Evolutionary conservation across 2,113 vertebrate genomes (phyloP), one percentile per base, ranked within the genome.

Genomic region (Cryptomyrus ogoouensis): DNA sequence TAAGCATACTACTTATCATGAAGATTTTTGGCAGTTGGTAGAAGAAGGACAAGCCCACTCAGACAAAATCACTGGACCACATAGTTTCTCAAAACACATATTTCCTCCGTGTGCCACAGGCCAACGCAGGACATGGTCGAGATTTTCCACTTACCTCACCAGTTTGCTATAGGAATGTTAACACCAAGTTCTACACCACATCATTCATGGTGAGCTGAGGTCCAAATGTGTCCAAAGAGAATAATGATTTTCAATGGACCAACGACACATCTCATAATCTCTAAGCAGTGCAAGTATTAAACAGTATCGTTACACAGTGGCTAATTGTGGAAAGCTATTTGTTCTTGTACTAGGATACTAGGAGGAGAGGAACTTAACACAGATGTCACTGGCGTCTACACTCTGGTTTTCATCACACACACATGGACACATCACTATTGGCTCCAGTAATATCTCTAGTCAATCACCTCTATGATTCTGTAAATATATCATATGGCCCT

Each of bases 401-500:
- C 94, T 91, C 92, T 94, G 94, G 93, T 95, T 95, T 94, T 93
- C 93, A 94, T 95, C 94, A 93, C 93, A 93, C 94, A 93, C 92
- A 94, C 93, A 93, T 94, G 91, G 93, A 92, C 88, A 89, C 92
- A 91, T 93, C 93, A 93, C 92, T 92, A 92, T 91, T 94, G 93
- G 92, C 94, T 93, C 89, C 90, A 88, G 90, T 90, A 88, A 91
- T 94, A 94, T 94, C 93, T 93, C 93, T 90, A 91, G 92, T 94
- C 94, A 94, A 95, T 95, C 95, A 95, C 92, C 90, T 94, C 92
- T 94, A 92, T 94, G 93, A 93, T 90, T 92, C 93, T 95, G 94
- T 92, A 95, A 95, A 95, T 95, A 95, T 93, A 95, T 95, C 95
- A 95, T 95, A 94, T 95, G 95, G 94, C 94, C 94, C 94, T 93